Base-by-base conservation (phyloP, 2,113 vertebrate genomes). In the Strix uralensis region DNA sequence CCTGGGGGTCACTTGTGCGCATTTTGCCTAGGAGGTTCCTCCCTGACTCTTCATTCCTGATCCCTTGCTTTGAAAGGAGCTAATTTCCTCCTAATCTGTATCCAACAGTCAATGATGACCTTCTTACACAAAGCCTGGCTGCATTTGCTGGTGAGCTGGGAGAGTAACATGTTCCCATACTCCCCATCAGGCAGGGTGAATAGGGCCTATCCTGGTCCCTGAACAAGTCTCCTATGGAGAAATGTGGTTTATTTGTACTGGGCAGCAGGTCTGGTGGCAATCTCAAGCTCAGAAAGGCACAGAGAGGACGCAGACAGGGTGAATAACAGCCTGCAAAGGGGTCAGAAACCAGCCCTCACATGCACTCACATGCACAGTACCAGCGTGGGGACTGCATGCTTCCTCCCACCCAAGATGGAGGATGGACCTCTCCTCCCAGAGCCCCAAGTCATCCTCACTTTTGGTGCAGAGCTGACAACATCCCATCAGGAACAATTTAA, bases 361-460 rank as follows among this genome's bases (percentile, higher is more conserved):
- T 54, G 34, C 0, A 0, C 19, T 46, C 38, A n/a, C 25, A n/a
- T 9, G 27, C 34, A 40, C 1, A 1, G 23, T n/a, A 47, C 15
- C 74, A 67, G n/a, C 0, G 2, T 27, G 47, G 38, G 58, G 34
- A 38, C 15, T 2, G 0, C 26, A 14, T 38, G 15, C 15, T 58
- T 27, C 27, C 44, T 22, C 13, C 36, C 51, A 42, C 23, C 27
- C 32, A 49, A 30, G 55, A 44, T 46, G 32, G 57, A 86, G 23
- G 6, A 30, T 34, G 51, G 21, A 79, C 10, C 4, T 66, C 21
- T 65, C 11, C 11, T 19, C 29, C 18, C 32, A 80, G 38, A 83
- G 13, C 3, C 27, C 18, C 11, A 36, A 30, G 16, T 66, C 20
- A 8, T 69, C 63, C 18, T 65, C 13, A 46, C 21, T 71, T 89